Evolutionary conservation across 2,888 invertebrate genomes (phyloP), one percentile per base, ranked within the genome.

Genomic region (Gisinianus flammeolus): DNA sequence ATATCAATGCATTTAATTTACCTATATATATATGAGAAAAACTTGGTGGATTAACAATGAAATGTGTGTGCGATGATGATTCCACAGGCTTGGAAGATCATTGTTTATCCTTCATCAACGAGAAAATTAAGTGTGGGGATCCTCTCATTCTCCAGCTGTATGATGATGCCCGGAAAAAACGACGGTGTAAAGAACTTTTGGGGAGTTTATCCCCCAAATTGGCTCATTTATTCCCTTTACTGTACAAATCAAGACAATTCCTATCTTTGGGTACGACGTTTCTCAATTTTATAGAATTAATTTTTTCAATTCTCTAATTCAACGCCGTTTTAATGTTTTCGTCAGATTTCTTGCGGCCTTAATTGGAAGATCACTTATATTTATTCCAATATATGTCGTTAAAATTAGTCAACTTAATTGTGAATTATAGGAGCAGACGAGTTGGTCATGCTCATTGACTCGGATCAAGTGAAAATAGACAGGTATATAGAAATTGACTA

Each of bases 381-480:
- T n/a, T n/a, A n/a, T n/a, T n/a, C n/a, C n/a, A n/a, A n/a, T n/a
- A n/a, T n/a, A n/a, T n/a, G n/a, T n/a, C n/a, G n/a, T n/a, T n/a
- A n/a, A n/a, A n/a, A n/a, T n/a, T n/a, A n/a, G n/a, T n/a, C n/a
- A n/a, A n/a, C n/a, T n/a, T n/a, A 28, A 24, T 71, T 44, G n/a
- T 33, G n/a, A 3, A 6, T 69, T 33, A 72, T 81, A 78, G 81
- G 80, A 19, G 19, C 79, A 12, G 81, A 81, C n/a, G 84, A 84
- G 28, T 71, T 84, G 19, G 74, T 69, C 33, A 77, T 80, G 76
- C 74, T 84, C 2, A 69, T 84, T 16, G 73, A 77, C 52, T 81
- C 84, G 0, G 83, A 84, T 75, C 79, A 81, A 44, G 79, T 82
- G 35, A 77, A 76, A 22, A 80, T 84, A 28, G 58, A 79, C 12